Evolutionary conservation across 1,140 invertebrate species (phyloP).

Genomic region (Trachymyrmex cornetzi): DNA sequence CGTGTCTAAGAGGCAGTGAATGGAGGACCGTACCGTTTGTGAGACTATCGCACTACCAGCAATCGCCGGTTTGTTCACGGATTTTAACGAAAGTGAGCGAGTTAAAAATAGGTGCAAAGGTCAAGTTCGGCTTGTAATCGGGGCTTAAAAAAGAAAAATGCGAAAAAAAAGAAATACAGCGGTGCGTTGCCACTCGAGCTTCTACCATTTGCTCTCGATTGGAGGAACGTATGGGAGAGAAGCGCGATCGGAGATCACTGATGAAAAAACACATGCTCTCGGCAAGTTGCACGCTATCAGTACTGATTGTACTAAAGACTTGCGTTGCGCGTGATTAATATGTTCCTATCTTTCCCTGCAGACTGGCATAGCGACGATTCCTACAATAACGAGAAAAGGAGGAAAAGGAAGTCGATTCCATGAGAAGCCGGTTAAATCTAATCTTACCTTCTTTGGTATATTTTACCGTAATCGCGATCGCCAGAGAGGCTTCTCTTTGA

Average conservation of each 20-base stretch:
- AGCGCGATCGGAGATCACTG: slow-evolving; percentile 20
- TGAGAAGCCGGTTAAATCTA: not conserved
- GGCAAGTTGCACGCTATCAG: slow-evolving; percentile 50
- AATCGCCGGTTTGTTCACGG: not conserved
- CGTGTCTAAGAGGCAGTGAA: not conserved
- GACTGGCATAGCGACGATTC: not conserved
- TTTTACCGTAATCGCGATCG: not conserved
- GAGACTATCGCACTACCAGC: not conserved
- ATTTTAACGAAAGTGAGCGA: not conserved
- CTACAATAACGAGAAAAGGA: not conserved
- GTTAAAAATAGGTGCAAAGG: slow-evolving; percentile 47
- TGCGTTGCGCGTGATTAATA: slow-evolving; percentile 42
- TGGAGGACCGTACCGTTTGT: too few relatives aligned
- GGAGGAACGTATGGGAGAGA: not conserved
- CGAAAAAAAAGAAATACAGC: not conserved
- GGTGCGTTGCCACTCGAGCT: not conserved
- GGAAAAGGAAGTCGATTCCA: not conserved
- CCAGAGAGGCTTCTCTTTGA: not conserved
- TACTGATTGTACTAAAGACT: slow-evolving; percentile 26
- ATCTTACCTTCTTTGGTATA: not conserved
- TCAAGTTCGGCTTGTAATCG: slow-evolving; percentile 68
- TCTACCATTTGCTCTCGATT: not conserved
- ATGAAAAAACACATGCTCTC: slow-evolving; percentile 22
- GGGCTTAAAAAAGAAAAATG: slow-evolving; percentile 28
- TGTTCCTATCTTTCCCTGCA: slow-evolving; percentile 61